Base-by-base conservation (phyloP, 2,113 vertebrate species). In the Tiliqua scincoides region DNA sequence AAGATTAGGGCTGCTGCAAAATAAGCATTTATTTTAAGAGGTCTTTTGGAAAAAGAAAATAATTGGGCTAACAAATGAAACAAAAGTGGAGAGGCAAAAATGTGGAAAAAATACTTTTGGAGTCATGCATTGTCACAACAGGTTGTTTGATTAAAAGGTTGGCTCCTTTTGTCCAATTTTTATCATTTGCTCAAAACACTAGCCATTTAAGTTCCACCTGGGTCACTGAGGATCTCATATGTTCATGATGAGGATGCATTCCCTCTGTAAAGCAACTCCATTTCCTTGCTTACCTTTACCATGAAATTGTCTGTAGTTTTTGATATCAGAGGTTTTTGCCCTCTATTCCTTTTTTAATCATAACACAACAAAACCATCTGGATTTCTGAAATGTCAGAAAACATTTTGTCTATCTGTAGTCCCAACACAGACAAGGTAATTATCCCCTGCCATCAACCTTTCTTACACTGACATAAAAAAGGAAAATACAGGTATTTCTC, bases 301-400 rank as follows among this genome's bases (percentile, higher is more conserved):
- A 0, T 80, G 90, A 81, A 87, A 27, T 30, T 85, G 59, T 0
- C 84, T 11, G 62, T 43, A 0, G 54, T 0, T 30, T 57, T 85
- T 1, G 32, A 30, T 85, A 79, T 35, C 91, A 91, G 84, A 87
- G 73, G 62, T 82, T 90, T 88, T 92, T 88, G 89, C 84, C 77
- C 90, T 90, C 84, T 88, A 78, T 89, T 93, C 91, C 91, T 30
- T 65, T 83, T 91, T 84, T 90, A 87, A 61, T 87, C 90, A 63
- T n/a, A 88, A 78, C 79, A 88, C 80, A 88, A 88, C 92, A 92
- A 89, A 89, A 83, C 2, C 68, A 12, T 17, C 2, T 1, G 78
- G 76, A 67, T 78, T 78, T 70, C 32, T 85, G 88, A 94, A 93
- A 91, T 93, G 91, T 89, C 92, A 89, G 80, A 35, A 83, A 78